Evolutionary conservation across 2,113 vertebrate species (phyloP).

Genomic region (Ciconia stormi): DNA sequence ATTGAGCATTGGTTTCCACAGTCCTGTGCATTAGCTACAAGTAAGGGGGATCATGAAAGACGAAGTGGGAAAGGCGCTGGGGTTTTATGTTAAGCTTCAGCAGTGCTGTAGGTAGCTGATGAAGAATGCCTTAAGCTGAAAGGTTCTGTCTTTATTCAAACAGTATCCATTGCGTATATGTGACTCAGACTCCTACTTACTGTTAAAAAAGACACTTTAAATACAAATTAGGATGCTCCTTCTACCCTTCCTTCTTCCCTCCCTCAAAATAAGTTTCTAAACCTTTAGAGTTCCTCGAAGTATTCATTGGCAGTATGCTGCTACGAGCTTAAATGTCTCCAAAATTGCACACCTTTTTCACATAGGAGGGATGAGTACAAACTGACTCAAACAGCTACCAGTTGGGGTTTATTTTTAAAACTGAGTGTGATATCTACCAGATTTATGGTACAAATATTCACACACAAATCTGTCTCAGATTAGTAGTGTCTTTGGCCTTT

Average conservation of each 20-base stretch:
- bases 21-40: not conserved
- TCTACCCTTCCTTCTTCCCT: not conserved
- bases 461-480: not conserved
- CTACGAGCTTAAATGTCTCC: not conserved
- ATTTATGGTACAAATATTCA: constrained; percentile 6
- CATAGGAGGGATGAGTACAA: not conserved
- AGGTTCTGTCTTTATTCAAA: not conserved
- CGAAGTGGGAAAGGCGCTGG: not conserved
- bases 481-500: constrained; percentile 10
- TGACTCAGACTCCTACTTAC: not conserved
- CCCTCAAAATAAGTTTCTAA: not conserved
- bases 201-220: not conserved
- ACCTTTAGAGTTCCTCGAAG: not conserved
- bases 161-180: not conserved
- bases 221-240: not conserved
- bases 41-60: not conserved
- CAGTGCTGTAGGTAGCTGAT: not conserved
- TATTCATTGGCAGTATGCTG: not conserved
- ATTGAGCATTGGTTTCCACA: not conserved
- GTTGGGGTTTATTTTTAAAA: constrained; percentile 56
- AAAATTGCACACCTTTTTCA: constrained; percentile 15
- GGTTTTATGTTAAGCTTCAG: not conserved
- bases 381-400: constrained; percentile 39
- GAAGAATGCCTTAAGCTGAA: not conserved
- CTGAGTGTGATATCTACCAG: not conserved